Conservation (phyloP, 2,113 vertebrate species). For the Odocoileus virginianus region DNA sequence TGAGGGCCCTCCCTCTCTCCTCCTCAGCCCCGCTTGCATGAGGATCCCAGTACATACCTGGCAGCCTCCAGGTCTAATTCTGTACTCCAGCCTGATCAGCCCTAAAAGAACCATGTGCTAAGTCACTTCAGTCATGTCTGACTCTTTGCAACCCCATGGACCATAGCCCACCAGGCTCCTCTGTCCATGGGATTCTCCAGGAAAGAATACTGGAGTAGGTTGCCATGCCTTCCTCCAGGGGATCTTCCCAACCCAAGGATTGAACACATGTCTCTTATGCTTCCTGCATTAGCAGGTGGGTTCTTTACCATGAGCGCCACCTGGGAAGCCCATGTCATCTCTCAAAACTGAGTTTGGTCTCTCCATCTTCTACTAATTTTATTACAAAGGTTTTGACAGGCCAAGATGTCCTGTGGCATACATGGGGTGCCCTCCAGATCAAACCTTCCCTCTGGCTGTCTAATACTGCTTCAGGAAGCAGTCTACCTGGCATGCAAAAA, state of each 20-base stretch:
- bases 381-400: background rate
- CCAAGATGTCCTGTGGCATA: background rate
- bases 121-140: background rate
- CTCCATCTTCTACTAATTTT: background rate
- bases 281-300: background rate
- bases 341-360: background rate
- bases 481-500: background rate
- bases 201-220: background rate
- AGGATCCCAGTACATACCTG: rapidly evolving
- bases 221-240: background rate
- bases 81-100: background rate
- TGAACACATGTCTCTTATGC: rapidly evolving
- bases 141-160: background rate
- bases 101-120: background rate
- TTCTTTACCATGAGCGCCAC: background rate
- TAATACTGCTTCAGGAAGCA: rapidly evolving
- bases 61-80: background rate
- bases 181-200: background rate
- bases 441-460: background rate
- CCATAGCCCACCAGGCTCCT: background rate
- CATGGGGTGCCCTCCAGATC: background rate
- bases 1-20: background rate
- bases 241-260: background rate
- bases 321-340: background rate
- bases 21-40: rapidly evolving